phyloP scores from a whole-genome alignment of 2,888 invertebrate genomes.

The Phlogophora meticulosa region DNA sequence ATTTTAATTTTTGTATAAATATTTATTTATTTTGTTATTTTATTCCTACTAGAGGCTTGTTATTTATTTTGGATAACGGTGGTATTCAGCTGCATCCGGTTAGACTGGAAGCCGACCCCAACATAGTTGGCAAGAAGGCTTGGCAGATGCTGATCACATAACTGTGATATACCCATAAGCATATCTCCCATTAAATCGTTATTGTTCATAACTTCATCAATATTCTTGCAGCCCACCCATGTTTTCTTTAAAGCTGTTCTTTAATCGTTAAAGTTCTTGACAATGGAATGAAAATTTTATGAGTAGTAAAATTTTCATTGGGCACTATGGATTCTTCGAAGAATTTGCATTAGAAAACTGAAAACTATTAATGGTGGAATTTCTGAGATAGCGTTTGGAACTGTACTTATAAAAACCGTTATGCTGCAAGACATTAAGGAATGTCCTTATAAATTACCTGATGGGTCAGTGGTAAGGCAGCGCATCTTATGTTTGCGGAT shows the following conservation, averaged over 20 bases:
- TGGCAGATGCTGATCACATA: too few species aligned
- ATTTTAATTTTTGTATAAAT: too few species aligned
- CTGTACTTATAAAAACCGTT: constrained; percentile 11
- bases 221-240: constrained; percentile 49
- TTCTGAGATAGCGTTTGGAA: constrained; percentile 4
- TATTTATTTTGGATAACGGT: too few species aligned
- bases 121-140: too few species aligned
- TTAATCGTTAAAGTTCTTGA: constrained; percentile 17
- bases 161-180: background rate
- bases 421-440: background rate
- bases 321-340: constrained; percentile 16
- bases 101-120: too few species aligned
- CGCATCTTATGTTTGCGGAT: too few species aligned
- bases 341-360: constrained; percentile 26
- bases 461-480: background rate
- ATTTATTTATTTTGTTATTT: too few species aligned
- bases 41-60: too few species aligned
- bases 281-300: constrained; percentile 40
- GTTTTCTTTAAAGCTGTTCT: constrained; percentile 4
- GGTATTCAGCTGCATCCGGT: too few species aligned
- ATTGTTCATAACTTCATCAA: constrained; percentile 31
- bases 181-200: background rate
- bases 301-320: constrained; percentile 39
- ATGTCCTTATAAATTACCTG: background rate
- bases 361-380: constrained; percentile 35